A percentile compares a stretch with the other conserved stretches of the same genome.
These are phyloP conservation scores for Vandiemenella viatica DNA, from an alignment of 2,888 invertebrate genomes.

Conservation along the genomic window DNA sequence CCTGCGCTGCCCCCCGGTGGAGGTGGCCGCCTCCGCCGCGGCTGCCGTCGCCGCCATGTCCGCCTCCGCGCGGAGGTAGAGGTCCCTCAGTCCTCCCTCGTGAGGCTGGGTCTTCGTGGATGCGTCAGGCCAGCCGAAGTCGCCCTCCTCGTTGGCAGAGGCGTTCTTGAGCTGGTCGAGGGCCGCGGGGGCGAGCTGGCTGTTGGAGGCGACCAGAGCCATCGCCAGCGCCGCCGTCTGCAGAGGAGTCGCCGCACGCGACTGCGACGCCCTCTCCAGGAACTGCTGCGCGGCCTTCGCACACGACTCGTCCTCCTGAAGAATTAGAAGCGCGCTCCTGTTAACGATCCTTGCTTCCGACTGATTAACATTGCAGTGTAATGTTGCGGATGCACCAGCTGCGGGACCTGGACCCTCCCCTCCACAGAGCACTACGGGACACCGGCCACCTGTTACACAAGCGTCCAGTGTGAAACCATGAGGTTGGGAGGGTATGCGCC, in stretches of 20 bases:
- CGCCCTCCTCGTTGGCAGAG: constrained; percentile 49
- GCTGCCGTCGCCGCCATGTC: background rate
- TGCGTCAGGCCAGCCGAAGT: constrained; percentile 50
- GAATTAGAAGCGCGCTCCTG: background rate
- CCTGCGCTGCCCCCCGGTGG: constrained; percentile 24
- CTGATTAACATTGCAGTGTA: too few relatives aligned
- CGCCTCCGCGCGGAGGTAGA: background rate
- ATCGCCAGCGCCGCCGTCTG: constrained; percentile 43
- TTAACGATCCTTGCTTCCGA: too few relatives aligned
- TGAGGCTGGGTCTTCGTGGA: too few relatives aligned
- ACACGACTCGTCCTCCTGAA: constrained; percentile 5
- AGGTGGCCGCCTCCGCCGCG: background rate
- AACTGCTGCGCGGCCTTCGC: constrained; percentile 38
- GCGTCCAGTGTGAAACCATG: too few relatives aligned
- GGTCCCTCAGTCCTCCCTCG: too few relatives aligned
- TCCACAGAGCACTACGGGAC: too few relatives aligned
- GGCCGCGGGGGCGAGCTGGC: constrained; percentile 39
- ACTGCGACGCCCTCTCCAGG: constrained; percentile 37
- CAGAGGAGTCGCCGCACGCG: constrained; percentile 39
- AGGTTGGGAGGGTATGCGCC: too few relatives aligned
- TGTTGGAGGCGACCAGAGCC: constrained; percentile 40
- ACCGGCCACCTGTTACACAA: too few relatives aligned
- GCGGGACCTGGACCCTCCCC: too few relatives aligned
- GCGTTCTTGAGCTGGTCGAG: constrained; percentile 40
- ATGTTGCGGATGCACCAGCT: too few relatives aligned